phyloP scores from a whole-genome alignment of 2,113 vertebrate genomes.

The Tor tambroides region DNA sequence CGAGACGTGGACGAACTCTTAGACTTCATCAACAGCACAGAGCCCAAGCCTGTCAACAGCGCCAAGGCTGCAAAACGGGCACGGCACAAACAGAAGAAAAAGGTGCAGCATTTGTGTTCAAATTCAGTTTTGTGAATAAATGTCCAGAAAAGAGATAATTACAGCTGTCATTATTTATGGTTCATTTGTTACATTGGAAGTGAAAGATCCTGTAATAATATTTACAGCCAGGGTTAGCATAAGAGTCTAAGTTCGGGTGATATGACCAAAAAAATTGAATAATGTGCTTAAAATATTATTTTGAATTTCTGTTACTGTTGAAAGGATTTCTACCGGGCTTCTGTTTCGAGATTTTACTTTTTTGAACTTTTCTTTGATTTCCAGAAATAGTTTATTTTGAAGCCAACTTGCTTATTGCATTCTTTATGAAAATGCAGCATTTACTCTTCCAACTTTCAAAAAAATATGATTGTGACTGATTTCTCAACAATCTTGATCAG shows the following conservation, averaged over 20 bases:
- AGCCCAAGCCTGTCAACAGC: conserved; percentile 94
- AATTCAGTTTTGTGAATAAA: not conserved
- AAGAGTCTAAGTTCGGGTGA: too few species aligned
- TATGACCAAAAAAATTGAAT: not conserved
- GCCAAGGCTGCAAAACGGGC: conserved; percentile 97
- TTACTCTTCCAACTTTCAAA: not conserved
- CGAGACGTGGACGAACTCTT: conserved; percentile 94
- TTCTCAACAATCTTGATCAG: conserved; percentile 58
- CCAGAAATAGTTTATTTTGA: conserved; percentile 29
- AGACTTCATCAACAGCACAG: conserved; percentile 97
- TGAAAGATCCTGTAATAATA: not conserved
- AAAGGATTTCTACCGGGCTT: not conserved
- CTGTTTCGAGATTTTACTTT: not conserved
- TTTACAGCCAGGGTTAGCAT: not conserved
- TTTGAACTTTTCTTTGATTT: conserved; percentile 8
- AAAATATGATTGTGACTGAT: not conserved
- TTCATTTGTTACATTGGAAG: not conserved
- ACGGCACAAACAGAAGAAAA: conserved; percentile 98
- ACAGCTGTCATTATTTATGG: too few species aligned
- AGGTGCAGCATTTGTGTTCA: conserved; percentile 74
- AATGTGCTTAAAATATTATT: not conserved
- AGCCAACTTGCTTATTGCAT: not conserved
- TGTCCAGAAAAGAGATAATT: too few species aligned
- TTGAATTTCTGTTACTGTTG: not conserved
- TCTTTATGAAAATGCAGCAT: not conserved